phyloP scores from a whole-genome alignment of 2,888 invertebrate genomes.

The Empis livida region DNA sequence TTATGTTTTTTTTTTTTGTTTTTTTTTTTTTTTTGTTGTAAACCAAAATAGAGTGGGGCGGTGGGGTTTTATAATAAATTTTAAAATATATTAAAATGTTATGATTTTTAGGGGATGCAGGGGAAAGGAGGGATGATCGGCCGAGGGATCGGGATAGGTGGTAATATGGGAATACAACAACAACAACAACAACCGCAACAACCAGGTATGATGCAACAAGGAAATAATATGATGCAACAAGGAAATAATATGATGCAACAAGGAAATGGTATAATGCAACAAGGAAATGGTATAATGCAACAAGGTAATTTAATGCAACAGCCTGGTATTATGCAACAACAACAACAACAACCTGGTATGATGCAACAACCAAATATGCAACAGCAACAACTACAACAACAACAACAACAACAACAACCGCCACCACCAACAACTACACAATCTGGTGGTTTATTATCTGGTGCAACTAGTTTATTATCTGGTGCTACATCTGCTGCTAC shows the following conservation, averaged over 20 bases:
- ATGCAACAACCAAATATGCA: constrained; percentile 19
- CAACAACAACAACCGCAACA: constrained; percentile 20
- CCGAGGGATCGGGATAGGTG: constrained; percentile 28
- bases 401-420: constrained; percentile 27
- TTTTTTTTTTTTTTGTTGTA: neutral
- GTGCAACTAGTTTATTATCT: constrained; percentile 36
- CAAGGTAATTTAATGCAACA: constrained; percentile 23
- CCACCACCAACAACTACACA: constrained; percentile 30
- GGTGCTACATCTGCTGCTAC: constrained; percentile 38
- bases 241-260: constrained; percentile 18
- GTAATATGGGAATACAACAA: constrained; percentile 35
- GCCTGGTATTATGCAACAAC: constrained; percentile 18
- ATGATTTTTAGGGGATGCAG: constrained; percentile 39
- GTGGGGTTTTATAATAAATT: constrained; percentile 9
- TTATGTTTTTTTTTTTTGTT: too few species aligned
- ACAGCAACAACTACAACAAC: constrained; percentile 19
- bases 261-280: constrained; percentile 18
- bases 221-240: constrained; percentile 18
- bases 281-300: constrained; percentile 17
- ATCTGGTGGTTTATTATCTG: constrained; percentile 34
- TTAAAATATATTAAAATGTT: constrained; percentile 6
- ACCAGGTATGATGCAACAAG: constrained; percentile 17
- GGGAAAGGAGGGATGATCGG: constrained; percentile 45
- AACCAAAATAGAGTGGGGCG: constrained; percentile 11
- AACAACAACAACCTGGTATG: constrained; percentile 13